A percentile compares a stretch with the other conserved stretches of the same genome.
These are phyloP conservation scores for Caracal caracal DNA, from an alignment of 2,113 vertebrate genomes.

Conservation along the genomic window DNA sequence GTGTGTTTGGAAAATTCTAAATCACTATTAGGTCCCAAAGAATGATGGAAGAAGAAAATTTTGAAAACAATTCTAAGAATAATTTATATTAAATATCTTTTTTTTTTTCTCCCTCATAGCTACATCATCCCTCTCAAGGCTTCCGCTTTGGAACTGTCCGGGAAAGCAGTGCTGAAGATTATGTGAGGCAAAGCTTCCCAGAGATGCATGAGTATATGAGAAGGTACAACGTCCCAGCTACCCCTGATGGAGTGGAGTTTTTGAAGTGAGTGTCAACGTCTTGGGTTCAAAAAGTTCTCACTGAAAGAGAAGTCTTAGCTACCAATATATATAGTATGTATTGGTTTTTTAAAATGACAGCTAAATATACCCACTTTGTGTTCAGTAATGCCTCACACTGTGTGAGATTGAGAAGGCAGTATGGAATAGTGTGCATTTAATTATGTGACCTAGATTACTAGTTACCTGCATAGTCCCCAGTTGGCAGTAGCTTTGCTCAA, in stretches of 20 bases:
- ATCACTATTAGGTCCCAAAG: background rate
- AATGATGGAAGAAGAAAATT: background rate
- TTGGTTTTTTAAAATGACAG: background rate
- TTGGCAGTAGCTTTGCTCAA: constrained; percentile 5
- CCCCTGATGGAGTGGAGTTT: constrained; percentile 88
- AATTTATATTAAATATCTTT: constrained; percentile 65
- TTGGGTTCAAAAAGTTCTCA: background rate
- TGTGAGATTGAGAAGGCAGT: constrained; percentile 19
- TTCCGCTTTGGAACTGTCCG: constrained; percentile 93
- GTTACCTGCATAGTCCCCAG: background rate
- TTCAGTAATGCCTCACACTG: background rate
- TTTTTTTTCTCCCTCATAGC: constrained; percentile 79
- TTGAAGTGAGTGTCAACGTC: constrained; percentile 89
- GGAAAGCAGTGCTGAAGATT: constrained; percentile 94
- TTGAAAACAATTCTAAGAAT: background rate
- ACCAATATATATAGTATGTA: background rate
- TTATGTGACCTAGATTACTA: constrained; percentile 38
- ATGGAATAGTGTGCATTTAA: constrained; percentile 8
- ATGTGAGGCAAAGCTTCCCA: constrained; percentile 93
- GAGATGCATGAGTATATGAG: constrained; percentile 96
- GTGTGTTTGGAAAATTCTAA: background rate
- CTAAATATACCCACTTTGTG: background rate
- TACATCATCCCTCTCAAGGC: constrained; percentile 94
- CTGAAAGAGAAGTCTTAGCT: background rate
- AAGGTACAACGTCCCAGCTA: constrained; percentile 92